Base-by-base conservation (phyloP, 2,113 vertebrate species). In the Phalacrocorax aristotelis region DNA sequence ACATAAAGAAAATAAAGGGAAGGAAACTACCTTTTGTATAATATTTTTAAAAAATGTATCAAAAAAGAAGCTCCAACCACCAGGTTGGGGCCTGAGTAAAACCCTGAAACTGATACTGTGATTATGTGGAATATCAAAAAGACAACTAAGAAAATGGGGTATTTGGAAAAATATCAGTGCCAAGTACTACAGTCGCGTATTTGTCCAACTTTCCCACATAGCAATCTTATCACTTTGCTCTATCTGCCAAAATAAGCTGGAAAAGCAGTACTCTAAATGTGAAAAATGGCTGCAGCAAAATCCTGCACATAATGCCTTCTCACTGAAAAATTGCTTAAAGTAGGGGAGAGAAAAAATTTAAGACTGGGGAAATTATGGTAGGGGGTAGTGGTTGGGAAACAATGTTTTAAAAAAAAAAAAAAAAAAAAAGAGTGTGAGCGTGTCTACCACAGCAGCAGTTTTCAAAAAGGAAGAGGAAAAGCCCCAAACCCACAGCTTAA, bases 181-280 rank as follows among this genome's bases (percentile, higher is more conserved):
- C 34, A 79, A 82, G 26, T 55, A 75, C 51, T 85, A 58, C 21
- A 58, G 1, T 76, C 36, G 76, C 78, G 22, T 58, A n/a, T 80
- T 66, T 79, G 58, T 89, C 68, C 78, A 91, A 32, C 75, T 85
- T 91, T 58, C 29, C 21, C 62, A 40, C 65, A 44, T 29, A 86
- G 76, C 2, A 23, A 81, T 66, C 42, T 93, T 92, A 89, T 58
- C 42, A 60, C 49, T 90, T 93, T 81, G 55, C 78, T 80, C 52
- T 70, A 18, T 89, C 66, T 92, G 74, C 85, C 87, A 90, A 90
- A 90, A 90, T 18, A 91, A 96, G n/a, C n/a, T 44, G 36, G 60
- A 88, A 91, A 89, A 89, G 34, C 44, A 92, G 74, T 66, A 78
- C 18, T 65, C 38, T 61, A 83, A 89, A 89, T 27, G 54, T 52